These are phyloP conservation scores for Turritopsis rubra DNA, from an alignment of 30 jellyfish, hydroid and myxozoan species.

Conservation along the genomic window DNA sequence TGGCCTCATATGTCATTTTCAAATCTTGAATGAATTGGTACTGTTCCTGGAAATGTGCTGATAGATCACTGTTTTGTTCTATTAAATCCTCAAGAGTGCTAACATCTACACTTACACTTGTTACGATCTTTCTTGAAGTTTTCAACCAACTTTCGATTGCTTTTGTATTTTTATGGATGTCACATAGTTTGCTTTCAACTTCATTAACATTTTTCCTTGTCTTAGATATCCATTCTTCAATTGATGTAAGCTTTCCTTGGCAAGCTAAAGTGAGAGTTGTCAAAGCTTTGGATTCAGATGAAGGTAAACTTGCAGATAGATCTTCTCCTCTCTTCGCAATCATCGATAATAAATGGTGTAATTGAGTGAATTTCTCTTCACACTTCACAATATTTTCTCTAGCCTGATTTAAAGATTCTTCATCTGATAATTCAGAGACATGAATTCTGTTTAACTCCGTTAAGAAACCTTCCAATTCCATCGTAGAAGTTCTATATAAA, in stretches of 20 bases:
- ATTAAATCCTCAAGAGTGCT: neutral
- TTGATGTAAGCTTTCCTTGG: neutral
- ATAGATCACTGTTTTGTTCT: neutral
- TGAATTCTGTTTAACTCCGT: neutral
- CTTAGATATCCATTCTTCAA: neutral
- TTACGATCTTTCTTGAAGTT: neutral
- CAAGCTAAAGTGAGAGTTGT: neutral
- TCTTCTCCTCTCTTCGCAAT: neutral
- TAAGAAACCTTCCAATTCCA: neutral
- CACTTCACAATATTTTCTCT: neutral
- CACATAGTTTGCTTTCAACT: neutral
- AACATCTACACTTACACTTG: neutral
- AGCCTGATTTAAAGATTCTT: neutral
- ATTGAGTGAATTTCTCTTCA: neutral
- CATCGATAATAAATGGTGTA: neutral
- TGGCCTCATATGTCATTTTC: neutral
- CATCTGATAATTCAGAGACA: neutral
- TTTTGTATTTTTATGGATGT: neutral
- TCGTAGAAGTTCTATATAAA: neutral
- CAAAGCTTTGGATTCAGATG: neutral
- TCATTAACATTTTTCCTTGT: neutral
- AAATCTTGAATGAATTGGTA: neutral
- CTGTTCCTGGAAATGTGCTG: neutral
- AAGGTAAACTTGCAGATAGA: neutral
- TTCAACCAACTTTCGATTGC: conserved; percentile 12